A percentile compares a stretch with the other conserved stretches of the same genome.
Evolutionary conservation across 1,140 invertebrate genomes (phyloP).

Genomic region (Platorchestia sp.): DNA sequence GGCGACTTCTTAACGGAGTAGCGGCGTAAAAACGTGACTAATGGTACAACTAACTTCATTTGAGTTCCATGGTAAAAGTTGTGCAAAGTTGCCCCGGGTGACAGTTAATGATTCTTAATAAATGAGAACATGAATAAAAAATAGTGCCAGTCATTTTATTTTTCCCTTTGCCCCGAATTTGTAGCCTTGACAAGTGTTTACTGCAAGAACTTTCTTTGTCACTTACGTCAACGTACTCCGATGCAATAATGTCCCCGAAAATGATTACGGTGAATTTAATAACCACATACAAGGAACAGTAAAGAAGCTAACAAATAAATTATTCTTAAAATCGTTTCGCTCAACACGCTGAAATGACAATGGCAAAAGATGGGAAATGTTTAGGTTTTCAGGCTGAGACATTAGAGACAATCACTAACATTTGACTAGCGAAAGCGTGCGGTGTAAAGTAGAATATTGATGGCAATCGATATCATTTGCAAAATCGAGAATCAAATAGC

Average conservation of each 20-base stretch:
- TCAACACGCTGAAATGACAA: neutral
- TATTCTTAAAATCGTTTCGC: neutral
- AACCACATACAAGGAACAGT: neutral
- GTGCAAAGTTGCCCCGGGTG: neutral
- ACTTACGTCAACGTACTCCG: neutral
- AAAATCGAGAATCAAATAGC: too few relatives aligned
- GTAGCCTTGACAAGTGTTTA: neutral
- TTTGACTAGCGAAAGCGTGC: neutral
- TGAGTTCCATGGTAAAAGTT: neutral
- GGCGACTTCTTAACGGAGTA: neutral
- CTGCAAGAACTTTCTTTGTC: neutral
- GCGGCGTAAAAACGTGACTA: neutral
- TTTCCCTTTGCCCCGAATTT: neutral
- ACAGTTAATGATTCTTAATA: neutral
- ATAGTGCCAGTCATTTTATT: neutral
- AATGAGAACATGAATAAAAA: neutral
- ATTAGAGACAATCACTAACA: neutral
- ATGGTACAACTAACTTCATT: neutral
- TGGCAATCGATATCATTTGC: neutral
- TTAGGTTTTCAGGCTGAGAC: neutral
- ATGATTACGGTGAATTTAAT: neutral
- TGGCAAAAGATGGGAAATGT: neutral
- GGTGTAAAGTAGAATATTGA: neutral
- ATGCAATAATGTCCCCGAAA: neutral
- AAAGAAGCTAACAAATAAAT: neutral